phyloP scores from a whole-genome alignment of 2,888 invertebrate species.

The Drosophila dives region DNA sequence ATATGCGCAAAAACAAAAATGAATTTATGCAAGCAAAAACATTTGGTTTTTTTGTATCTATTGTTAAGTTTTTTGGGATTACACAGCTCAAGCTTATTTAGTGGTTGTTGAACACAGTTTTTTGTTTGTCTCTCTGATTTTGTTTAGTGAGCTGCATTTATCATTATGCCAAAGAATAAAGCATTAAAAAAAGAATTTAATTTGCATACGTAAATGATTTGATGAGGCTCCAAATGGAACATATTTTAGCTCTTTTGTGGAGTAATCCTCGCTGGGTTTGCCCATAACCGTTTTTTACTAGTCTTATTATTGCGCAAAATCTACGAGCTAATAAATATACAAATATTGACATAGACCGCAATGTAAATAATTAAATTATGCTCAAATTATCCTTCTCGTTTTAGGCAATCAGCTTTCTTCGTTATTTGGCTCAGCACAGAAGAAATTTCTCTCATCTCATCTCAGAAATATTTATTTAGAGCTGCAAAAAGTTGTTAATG shows the following conservation, averaged over 20 bases:
- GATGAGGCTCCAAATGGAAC: neutral
- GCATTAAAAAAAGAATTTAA: conserved; percentile 34
- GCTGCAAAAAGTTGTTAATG: conserved; percentile 26
- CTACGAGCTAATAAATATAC: conserved; percentile 1
- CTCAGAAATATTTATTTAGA: conserved; percentile 47
- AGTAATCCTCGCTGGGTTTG: neutral
- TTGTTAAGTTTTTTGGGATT: conserved; percentile 13
- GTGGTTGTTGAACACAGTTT: conserved; percentile 10
- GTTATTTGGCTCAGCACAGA: neutral
- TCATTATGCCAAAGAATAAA: conserved; percentile 29
- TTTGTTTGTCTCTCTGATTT: conserved; percentile 13
- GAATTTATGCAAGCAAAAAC: conserved; percentile 29
- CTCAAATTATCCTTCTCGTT: neutral
- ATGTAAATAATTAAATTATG: conserved; percentile 15
- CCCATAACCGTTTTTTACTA: neutral
- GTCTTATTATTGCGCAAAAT: neutral
- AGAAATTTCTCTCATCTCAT: neutral
- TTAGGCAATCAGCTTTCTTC: neutral
- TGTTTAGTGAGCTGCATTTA: conserved; percentile 31
- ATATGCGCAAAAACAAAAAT: conserved; percentile 24
- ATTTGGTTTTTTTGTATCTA: conserved; percentile 23
- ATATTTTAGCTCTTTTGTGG: neutral
- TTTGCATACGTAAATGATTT: conserved; percentile 57
- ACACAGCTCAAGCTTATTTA: conserved; percentile 27
- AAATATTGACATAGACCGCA: conserved; percentile 20